Conservation (phyloP, 1,140 invertebrate genomes). For the Drosophila repleta region DNA sequence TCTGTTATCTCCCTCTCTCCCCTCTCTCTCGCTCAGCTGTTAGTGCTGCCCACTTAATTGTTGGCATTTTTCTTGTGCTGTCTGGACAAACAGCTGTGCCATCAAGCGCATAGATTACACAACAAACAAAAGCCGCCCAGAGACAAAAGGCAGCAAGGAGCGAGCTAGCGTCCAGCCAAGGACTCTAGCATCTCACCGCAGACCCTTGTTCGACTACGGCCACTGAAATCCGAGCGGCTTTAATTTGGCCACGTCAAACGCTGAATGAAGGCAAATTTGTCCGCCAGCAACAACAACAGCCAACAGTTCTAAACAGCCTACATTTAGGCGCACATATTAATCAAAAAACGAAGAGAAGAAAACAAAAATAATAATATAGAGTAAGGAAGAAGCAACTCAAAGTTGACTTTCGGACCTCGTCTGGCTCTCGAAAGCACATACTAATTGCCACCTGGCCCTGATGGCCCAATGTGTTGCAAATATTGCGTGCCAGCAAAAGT, state of each 20-base stretch:
- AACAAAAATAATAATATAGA: not conserved
- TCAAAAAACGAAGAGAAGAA: conserved; percentile 39
- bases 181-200: conserved; percentile 1
- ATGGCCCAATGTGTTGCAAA: conserved; percentile 12
- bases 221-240: conserved; percentile 68
- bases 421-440: conserved; percentile 31
- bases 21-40: conserved; percentile 6
- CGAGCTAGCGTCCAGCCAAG: conserved; percentile 5
- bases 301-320: conserved; percentile 38
- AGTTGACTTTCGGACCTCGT: conserved; percentile 33
- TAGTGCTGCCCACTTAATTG: conserved; percentile 72
- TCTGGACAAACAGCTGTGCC: conserved; percentile 80
- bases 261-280: conserved; percentile 77
- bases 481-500: not conserved
- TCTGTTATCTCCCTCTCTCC: not conserved
- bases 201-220: conserved; percentile 32
- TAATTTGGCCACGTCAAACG: conserved; percentile 74
- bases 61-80: conserved; percentile 75
- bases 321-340: conserved; percentile 56
- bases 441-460: conserved; percentile 34
- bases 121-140: conserved; percentile 78
- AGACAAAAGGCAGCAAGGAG: conserved; percentile 65
- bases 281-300: conserved; percentile 14
- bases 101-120: conserved; percentile 81
- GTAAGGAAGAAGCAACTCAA: conserved; percentile 3